phyloP scores from a whole-genome alignment of 2,797 vertebrate species.

The Buceros bicornis region DNA sequence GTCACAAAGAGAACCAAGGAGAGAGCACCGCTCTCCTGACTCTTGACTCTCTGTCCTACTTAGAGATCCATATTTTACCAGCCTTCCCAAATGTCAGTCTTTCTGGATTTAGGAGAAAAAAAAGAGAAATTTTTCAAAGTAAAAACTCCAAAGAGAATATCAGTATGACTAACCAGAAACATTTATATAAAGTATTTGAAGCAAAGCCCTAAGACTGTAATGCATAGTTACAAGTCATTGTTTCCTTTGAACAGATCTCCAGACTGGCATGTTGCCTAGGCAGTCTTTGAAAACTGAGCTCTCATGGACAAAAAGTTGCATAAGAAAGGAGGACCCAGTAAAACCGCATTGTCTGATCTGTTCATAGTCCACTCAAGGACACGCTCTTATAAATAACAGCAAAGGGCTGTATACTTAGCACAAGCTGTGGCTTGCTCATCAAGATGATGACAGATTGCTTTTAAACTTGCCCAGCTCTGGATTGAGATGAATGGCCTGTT shows the following conservation, averaged over 20 bases:
- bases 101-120: background rate
- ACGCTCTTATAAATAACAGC: slow-evolving; percentile 73
- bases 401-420: slow-evolving; percentile 71
- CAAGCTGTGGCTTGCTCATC: slow-evolving; percentile 80
- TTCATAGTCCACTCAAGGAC: slow-evolving; percentile 80
- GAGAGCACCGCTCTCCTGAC: rapidly evolving
- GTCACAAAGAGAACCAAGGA: background rate
- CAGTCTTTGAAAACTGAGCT: slow-evolving; percentile 71
- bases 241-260: slow-evolving; percentile 36
- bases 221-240: background rate
- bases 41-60: background rate
- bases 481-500: slow-evolving; percentile 85
- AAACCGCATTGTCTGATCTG: slow-evolving; percentile 76
- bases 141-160: background rate
- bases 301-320: slow-evolving; percentile 35
- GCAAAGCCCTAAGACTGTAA: background rate
- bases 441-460: slow-evolving; percentile 87
- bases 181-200: background rate
- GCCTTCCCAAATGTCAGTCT: background rate
- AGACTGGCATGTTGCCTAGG: slow-evolving; percentile 48
- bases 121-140: background rate
- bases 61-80: background rate
- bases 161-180: background rate
- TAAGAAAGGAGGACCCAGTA: slow-evolving; percentile 54
- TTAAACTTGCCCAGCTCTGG: slow-evolving; percentile 80